phyloP scores from a whole-genome alignment of 2,113 vertebrate genomes.

The Ardeotis arabs region DNA sequence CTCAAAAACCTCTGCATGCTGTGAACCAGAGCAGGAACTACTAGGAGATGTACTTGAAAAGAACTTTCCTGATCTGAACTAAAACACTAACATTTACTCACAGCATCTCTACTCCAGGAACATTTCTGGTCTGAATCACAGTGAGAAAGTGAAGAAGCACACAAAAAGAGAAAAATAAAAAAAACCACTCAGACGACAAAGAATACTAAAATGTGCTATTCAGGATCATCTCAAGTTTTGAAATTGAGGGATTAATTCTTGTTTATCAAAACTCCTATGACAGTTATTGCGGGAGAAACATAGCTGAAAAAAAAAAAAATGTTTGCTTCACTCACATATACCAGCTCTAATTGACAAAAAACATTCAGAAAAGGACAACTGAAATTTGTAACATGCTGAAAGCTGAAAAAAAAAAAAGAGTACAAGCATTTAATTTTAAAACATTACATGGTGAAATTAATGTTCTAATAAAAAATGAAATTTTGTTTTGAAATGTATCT shows the following conservation, averaged over 20 bases:
- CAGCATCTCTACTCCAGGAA: not conserved
- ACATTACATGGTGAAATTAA: not conserved
- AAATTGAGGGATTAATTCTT: not conserved
- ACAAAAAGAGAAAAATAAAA: not conserved
- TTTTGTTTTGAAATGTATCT: not conserved
- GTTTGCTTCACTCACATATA: not conserved
- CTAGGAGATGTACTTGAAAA: not conserved
- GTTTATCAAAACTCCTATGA: not conserved
- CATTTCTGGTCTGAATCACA: not conserved
- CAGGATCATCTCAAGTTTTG: not conserved
- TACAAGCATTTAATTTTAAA: not conserved
- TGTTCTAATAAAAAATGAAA: not conserved
- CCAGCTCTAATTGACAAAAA: not conserved
- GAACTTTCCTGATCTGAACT: not conserved
- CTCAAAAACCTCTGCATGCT: not conserved
- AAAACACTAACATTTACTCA: not conserved
- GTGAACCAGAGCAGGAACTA: not conserved
- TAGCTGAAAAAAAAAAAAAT: not conserved
- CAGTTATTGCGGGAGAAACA: not conserved
- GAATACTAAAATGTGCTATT: not conserved
- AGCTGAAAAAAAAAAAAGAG: not conserved
- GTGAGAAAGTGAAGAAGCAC: not conserved
- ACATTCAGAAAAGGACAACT: not conserved
- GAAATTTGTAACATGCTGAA: not conserved
- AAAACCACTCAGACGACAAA: not conserved